phyloP scores from a whole-genome alignment of 2,797 vertebrate genomes.

The Enteromius afrohamiltoni region DNA sequence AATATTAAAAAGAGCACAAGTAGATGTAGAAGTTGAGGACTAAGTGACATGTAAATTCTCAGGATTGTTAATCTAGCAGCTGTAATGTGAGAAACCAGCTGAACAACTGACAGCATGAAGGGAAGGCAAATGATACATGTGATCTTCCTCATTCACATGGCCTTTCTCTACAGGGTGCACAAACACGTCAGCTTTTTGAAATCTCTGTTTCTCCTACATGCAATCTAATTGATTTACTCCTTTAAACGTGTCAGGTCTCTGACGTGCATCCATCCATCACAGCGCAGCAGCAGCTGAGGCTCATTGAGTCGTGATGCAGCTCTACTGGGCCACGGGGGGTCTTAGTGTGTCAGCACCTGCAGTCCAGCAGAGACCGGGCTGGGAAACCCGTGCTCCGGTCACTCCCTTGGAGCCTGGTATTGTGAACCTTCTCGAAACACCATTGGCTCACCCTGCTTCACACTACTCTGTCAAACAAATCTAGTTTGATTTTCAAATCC shows the following conservation, averaged over 20 bases:
- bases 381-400: neutral
- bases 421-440: neutral
- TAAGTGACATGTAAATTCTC: neutral
- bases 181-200: conserved; percentile 46
- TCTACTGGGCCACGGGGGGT: conserved; percentile 11
- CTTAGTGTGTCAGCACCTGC: conserved; percentile 12
- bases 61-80: neutral
- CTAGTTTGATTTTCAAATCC: no score
- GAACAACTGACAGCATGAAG: conserved; percentile 1
- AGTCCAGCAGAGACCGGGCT: neutral
- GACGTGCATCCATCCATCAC: conserved; percentile 54
- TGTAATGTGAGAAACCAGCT: neutral
- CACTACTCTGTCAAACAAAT: neutral
- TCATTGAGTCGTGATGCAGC: conserved; percentile 25
- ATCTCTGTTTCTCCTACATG: conserved; percentile 51
- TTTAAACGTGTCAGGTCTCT: conserved; percentile 63
- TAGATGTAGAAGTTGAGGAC: neutral
- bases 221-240: conserved; percentile 73
- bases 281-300: conserved; percentile 21
- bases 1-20: neutral
- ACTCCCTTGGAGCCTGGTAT: neutral
- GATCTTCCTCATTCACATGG: conserved; percentile 19
- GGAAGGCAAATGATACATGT: neutral
- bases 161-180: conserved; percentile 7
- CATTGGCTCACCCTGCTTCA: neutral